A percentile compares a stretch with the other conserved stretches of the same genome.
Conservation (phyloP, 2,797 vertebrate species). For the Xiphophorus birchmanni region DNA sequence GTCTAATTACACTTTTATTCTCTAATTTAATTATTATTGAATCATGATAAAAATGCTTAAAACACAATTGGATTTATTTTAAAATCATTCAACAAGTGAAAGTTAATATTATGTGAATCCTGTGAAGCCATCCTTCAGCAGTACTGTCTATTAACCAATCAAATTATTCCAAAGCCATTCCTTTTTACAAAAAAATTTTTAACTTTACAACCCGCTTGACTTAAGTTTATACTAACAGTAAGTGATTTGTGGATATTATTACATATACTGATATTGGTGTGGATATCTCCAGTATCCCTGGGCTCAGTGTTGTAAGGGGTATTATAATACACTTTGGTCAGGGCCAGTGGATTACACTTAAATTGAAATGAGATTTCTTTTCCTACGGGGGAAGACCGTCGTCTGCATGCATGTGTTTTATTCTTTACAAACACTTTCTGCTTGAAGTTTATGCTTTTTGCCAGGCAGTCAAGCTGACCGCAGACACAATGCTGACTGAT, state of each 20-base stretch:
- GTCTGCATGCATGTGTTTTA: background rate
- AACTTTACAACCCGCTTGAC: background rate
- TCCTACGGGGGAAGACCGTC: background rate
- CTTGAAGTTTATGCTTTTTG: background rate
- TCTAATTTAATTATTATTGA: background rate
- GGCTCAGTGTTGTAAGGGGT: background rate
- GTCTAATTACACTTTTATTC: background rate
- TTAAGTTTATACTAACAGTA: background rate
- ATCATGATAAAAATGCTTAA: background rate
- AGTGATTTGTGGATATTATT: background rate
- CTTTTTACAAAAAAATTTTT: background rate
- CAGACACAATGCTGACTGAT: background rate
- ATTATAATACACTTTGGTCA: background rate
- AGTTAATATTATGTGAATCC: background rate
- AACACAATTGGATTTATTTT: background rate
- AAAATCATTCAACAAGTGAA: background rate
- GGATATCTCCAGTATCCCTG: background rate
- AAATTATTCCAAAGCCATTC: background rate
- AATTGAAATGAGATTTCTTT: background rate
- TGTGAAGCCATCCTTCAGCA: background rate
- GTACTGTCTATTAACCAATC: background rate
- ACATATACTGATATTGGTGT: background rate
- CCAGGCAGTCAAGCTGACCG: background rate
- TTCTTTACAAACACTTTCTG: background rate
- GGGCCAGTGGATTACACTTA: slow-evolving; percentile 1